Conservation (phyloP, 2,797 vertebrate genomes). For the Parauchenoglanis ngamensis region DNA sequence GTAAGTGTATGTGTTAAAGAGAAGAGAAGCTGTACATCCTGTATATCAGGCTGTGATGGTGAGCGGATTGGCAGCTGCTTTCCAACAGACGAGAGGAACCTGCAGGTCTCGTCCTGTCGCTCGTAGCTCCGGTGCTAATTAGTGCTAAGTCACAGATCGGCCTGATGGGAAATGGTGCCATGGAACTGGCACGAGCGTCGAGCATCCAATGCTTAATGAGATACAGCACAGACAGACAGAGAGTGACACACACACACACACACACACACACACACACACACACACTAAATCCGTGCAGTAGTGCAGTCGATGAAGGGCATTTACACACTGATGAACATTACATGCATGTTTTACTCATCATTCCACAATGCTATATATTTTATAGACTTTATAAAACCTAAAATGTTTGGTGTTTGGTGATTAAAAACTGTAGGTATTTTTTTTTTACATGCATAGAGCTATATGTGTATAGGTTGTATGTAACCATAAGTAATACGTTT, state of each 20-base stretch:
- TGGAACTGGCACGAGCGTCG: slow-evolving; percentile 49
- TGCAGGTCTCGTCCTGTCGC: slow-evolving; percentile 37
- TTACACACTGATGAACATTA: not conserved
- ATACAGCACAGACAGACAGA: slow-evolving; percentile 12
- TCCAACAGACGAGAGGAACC: slow-evolving; percentile 35
- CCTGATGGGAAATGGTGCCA: slow-evolving; percentile 56
- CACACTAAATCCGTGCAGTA: not conserved
- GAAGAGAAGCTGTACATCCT: not conserved
- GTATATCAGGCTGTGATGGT: not conserved
- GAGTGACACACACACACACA: not conserved
- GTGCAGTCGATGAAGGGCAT: not conserved
- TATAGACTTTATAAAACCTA: not conserved
- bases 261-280: not conserved
- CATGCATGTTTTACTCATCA: not conserved
- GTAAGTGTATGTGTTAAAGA: not conserved
- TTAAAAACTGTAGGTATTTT: not conserved
- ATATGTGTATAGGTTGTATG: not conserved
- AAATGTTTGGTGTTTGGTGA: not conserved
- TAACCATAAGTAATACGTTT: not conserved
- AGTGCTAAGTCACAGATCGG: slow-evolving; percentile 54
- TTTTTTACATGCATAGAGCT: too few relatives aligned
- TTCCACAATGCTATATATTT: not conserved
- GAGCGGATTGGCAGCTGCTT: slow-evolving; percentile 1
- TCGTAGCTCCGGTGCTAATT: slow-evolving; percentile 56
- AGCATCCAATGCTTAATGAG: slow-evolving; percentile 50